Evolutionary conservation across 2,888 invertebrate species (phyloP), one percentile per base, ranked within the genome.

Genomic region (Oscheius sp.): DNA sequence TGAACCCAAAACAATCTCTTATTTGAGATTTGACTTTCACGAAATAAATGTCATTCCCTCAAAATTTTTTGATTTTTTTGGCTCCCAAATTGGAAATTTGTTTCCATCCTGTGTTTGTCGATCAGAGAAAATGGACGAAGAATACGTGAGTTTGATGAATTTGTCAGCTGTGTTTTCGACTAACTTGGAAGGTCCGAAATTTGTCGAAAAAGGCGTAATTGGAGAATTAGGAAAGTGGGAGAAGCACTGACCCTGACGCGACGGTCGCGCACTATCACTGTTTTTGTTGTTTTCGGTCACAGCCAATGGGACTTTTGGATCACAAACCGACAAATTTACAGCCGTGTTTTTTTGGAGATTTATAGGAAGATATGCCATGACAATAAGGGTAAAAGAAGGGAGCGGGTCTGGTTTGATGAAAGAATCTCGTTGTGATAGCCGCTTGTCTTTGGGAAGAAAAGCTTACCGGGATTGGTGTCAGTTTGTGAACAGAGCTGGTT

Each of bases 231-330:
- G n/a, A 29, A 29, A 25, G 31, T 25, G 23, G 52, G 52, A 29
- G 52, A 52, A 33, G 53, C 12, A 33, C 55, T 55, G 55, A 55
- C 55, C 55, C 55, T 37, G 55, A 20, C 55, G 55, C 20, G 37
- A 33, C 4, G 55, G 8, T 20, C 17, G 34, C 55, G 34, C 20
- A 17, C 37, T 37, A 55, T 34, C 53, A 29, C 33, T 53, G 34
- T 55, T 33, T 55, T 55, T 55, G 33, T 55, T 33, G 20, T 55
- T n/a, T 55, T 55, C 55, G 48, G 48, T 48, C 48, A 48, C 48
- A 48, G 48, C 4, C 8, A 15, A 23, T 5, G 25, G 23, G 17
- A 3, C 42, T 42, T n/a, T 42, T 17, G 42, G 17, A 15, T 42
- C 42, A 12, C 23, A 48, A 17, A 12, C 17, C 25, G 23, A 27